Evolutionary conservation across 2,797 vertebrate species (phyloP), one percentile per base, ranked within the genome.

Genomic region (Diplodus puntazzo): DNA sequence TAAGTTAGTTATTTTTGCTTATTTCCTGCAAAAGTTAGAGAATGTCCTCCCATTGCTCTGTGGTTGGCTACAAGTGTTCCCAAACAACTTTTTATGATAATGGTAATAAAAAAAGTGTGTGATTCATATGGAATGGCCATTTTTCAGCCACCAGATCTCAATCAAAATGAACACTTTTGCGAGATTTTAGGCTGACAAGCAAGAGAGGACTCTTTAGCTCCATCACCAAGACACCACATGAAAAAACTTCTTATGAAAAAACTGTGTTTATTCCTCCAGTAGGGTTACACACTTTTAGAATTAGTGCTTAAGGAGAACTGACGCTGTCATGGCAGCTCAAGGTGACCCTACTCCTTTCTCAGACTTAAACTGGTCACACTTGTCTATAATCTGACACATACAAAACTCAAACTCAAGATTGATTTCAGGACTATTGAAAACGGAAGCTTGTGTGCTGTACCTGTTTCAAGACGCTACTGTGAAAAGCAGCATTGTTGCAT

Each of bases 181-280:
- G 10, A 73, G 63, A 68, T n/a, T 64, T 48, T 42, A 23, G 2
- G 43, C 39, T 1, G 17, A 25, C 0, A 4, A 60, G 68, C 11
- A 4, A 42, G 43, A 67, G 43, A 17, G 17, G 1, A 25, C 30
- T 59, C 30, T 59, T 3, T 13, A 21, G 4, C 17, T 2, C 3
- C 27, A 46, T 49, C 30, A 79, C 13, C 14, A 23, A 62, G 65
- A 60, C 48, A 70, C n/a, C 8, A 45, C 68, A 57, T 57, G 43
- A 57, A 7, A 23, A 18, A 60, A 54, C 20, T 20, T 58, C 13
- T 49, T 42, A 17, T 3, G 7, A 4, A 7, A 23, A 34, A 39
- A 39, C 0, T 6, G 25, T 18, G 52, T 61, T 1, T 18, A 25
- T 27, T 23, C 23, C 1, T 58, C 17, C 45, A 64, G 75, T 11